Base-by-base conservation (phyloP, 2,888 invertebrate species). In the Phortica magna region DNA sequence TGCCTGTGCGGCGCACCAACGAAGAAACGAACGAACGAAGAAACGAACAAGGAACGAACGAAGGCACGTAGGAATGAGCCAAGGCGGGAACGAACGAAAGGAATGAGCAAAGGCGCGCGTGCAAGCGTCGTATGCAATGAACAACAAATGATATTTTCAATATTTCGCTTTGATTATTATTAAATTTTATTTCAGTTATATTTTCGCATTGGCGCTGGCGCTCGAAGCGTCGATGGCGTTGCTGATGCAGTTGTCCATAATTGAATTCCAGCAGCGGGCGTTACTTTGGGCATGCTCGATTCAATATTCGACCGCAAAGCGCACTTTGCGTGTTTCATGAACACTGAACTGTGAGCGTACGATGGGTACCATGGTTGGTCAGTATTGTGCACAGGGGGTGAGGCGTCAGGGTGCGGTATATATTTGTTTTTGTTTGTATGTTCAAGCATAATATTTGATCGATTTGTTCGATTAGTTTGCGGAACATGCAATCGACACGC, bases 241-340 rank as follows among this genome's bases (percentile, higher is more conserved):
- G 39, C 55, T 55, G 76, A 31, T 73, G 76, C 74, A 81, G 82
- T 85, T 83, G 84, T 88, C 19, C 89, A 87, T 89, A 89, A 89
- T 87, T 89, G 88, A 89, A 89, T 89, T 89, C 89, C 89, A 89
- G 84, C 84, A 87, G 85, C 89, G 84, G 87, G 89, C 85, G 87
- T 84, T 82, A 81, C 81, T 80, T 68, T 78, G 84, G 78, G 3
- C 77, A 80, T 31, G n/a, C 55, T 14, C 73, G 73, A 68, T 67
- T 75, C 48, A 64, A 19, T 67, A 59, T 57, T 73, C 81, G 55
- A 57, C 76, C 78, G n/a, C n/a, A 77, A 82, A 76, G 65, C 77
- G 61, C 71, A 10, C 48, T 9, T 74, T 61, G 73, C 64, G 65
- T 65, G 73, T 74, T 61, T 53, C 19, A 17, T 19, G 53, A 67